Base-by-base conservation (phyloP, 2,113 vertebrate species). In the Cyanocitta stelleri region DNA sequence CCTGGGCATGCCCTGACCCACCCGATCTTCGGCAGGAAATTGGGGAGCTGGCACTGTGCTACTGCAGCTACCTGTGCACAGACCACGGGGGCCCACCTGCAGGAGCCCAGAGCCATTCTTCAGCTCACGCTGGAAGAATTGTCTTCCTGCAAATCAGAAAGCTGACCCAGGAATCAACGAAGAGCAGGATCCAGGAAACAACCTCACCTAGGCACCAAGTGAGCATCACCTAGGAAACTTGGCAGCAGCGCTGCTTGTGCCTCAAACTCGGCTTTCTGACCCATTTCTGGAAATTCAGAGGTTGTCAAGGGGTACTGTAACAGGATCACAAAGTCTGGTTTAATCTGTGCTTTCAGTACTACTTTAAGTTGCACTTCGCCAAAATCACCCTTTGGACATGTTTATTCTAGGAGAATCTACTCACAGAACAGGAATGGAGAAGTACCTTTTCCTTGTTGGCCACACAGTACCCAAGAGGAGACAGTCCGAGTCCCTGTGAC, bases 21-120 rank as follows among this genome's bases (percentile, higher is more conserved):
- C 23, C 3, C 0, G 1, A 1, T 12, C 0, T 1, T 6, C 2
- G 5, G 44, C 44, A 30, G 67, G 24, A 7, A 43, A 26, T 3
- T 0, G 4, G 8, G 8, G 9, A 56, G 72, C 66, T 14, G 59
- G 10, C 20, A 23, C 43, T 1, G 14, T 4, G 72, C 48, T 54
- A 17, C 55, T 35, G 39, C 8, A 4, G 73, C 17, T 29, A 35
- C 30, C 51, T 13, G 17, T 1, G 7, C 48, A 17, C 41, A 46
- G 29, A 39, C 6, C 51, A 8, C 10, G 5, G 3, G 48, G 55
- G 6, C 35, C n/a, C 1, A 7, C 1, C 3, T 5, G 59, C 66
- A 67, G 35, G 59, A 33, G 37, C 29, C 41, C 39, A 39, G 63
- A 37, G 2, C 43, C 2, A 9, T 8, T 7, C 19, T 52, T 56